Evolutionary conservation across 2,797 vertebrate species (phyloP).

Genomic region (Sebastiscus tertius): DNA sequence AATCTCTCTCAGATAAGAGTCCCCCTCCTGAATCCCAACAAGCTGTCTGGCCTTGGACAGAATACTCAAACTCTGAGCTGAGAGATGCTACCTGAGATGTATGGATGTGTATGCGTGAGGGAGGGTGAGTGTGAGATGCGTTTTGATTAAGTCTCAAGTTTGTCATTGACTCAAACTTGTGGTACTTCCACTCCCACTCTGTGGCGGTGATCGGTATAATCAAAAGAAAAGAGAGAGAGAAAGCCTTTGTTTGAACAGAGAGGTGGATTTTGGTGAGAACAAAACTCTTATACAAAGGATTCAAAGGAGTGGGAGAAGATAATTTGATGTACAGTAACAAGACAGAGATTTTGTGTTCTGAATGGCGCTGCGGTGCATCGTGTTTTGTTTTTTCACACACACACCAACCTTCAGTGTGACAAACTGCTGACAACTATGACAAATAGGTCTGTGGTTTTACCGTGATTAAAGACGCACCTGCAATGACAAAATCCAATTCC

Average conservation of each 20-base stretch:
- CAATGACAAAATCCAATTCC: slow-evolving; percentile 32
- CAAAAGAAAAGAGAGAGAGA: slow-evolving; percentile 12
- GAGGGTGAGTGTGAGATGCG: slow-evolving; percentile 11
- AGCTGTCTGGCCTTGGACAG: slow-evolving; percentile 59
- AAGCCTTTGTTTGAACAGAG: slow-evolving; percentile 7
- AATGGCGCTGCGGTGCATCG: background rate
- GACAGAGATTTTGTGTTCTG: slow-evolving; percentile 1
- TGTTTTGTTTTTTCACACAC: background rate
- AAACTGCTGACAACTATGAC: slow-evolving; percentile 46
- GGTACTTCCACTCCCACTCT: slow-evolving; percentile 27
- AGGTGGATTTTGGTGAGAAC: slow-evolving; percentile 18
- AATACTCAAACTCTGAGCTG: slow-evolving; percentile 40
- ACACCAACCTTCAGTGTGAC: slow-evolving; percentile 7
- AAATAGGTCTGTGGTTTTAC: slow-evolving; percentile 44
- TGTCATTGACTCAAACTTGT: slow-evolving; percentile 54
- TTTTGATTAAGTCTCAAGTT: slow-evolving; percentile 59
- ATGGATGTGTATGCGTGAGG: background rate
- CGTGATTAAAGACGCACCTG: slow-evolving; percentile 41
- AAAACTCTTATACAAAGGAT: slow-evolving; percentile 25
- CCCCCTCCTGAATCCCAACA: slow-evolving; percentile 51
- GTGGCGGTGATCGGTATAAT: slow-evolving; percentile 23
- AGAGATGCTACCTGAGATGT: slow-evolving; percentile 29
- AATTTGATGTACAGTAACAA: slow-evolving; percentile 26
- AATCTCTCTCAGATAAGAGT: slow-evolving; percentile 55
- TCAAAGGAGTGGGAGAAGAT: background rate